phyloP scores from a whole-genome alignment of 2,797 vertebrate genomes.

The Mormyrus proboscirostris region DNA sequence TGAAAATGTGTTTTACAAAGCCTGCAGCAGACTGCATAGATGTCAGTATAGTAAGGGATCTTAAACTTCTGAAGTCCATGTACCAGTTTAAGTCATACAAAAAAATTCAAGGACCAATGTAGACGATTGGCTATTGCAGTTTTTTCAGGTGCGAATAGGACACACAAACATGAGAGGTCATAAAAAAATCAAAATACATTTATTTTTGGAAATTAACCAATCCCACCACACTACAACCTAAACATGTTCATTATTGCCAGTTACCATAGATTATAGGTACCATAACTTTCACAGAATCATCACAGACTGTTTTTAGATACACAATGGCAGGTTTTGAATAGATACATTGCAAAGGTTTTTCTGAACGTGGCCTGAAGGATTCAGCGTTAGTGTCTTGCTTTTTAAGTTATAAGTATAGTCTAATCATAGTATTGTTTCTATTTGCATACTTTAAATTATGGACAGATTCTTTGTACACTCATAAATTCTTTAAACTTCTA shows the following conservation, averaged over 20 bases:
- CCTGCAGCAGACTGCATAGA: background rate
- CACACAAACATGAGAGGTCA: background rate
- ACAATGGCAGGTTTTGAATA: background rate
- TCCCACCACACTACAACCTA: background rate
- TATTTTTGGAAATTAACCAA: background rate
- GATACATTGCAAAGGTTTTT: background rate
- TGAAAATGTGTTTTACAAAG: background rate
- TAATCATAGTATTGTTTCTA: background rate
- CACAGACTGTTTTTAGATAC: background rate
- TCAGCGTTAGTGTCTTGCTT: background rate
- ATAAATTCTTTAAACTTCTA: background rate
- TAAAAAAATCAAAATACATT: background rate
- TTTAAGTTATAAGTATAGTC: background rate
- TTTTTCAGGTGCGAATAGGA: background rate
- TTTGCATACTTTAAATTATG: background rate
- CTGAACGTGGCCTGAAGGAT: background rate
- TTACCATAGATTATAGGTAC: background rate
- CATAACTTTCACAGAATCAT: background rate
- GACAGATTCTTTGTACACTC: background rate
- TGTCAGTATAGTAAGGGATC: background rate
- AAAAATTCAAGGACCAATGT: background rate
- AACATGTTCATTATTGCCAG: background rate
- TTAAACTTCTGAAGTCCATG: background rate
- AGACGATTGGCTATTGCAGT: background rate
- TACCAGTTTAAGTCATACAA: background rate